Conservation (phyloP, 2,797 vertebrate species). For the Amblyopsis hoosieri region DNA sequence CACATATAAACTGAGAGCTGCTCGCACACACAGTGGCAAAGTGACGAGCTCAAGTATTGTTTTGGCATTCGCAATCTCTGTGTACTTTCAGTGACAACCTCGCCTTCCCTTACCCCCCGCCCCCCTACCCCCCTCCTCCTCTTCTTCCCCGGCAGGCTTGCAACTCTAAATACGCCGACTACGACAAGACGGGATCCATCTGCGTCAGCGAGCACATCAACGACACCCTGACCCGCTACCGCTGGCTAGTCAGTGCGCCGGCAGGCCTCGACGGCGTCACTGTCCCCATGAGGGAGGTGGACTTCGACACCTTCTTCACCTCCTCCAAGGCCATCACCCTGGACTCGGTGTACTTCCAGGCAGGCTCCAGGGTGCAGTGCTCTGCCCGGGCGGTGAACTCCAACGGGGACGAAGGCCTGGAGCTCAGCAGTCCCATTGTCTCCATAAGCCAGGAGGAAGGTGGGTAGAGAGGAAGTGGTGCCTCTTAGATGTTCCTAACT, state of each 20-base stretch:
- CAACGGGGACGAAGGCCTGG: conserved; percentile 87
- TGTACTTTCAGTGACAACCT: conserved; percentile 4
- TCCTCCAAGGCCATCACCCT: conserved; percentile 91
- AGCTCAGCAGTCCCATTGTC: conserved; percentile 85
- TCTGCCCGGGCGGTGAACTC: conserved; percentile 88
- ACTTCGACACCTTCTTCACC: conserved; percentile 96
- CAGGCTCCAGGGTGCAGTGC: conserved; percentile 90
- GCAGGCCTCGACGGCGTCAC: conserved; percentile 87
- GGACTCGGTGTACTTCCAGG: conserved; percentile 94
- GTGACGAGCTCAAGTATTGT: conserved; percentile 39
- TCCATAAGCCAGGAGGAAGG: conserved; percentile 86
- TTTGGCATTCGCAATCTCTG: conserved; percentile 22
- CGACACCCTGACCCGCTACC: conserved; percentile 88
- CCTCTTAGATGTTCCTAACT: too few relatives aligned
- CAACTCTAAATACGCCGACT: conserved; percentile 89
- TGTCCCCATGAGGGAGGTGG: conserved; percentile 90
- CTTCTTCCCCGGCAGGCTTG: conserved; percentile 81
- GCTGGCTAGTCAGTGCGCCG: conserved; percentile 91
- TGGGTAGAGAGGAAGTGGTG: conserved; percentile 57
- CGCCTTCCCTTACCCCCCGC: conserved; percentile 28
- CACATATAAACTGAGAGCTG: too few relatives aligned
- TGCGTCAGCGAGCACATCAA: conserved; percentile 91
- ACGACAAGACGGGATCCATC: conserved; percentile 90
- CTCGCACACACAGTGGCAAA: not conserved
- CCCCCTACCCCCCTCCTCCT: not conserved